A percentile compares a stretch with the other conserved stretches of the same genome.
phyloP scores from a whole-genome alignment of 2,888 invertebrate genomes.

The Orchesellides sinensis region DNA sequence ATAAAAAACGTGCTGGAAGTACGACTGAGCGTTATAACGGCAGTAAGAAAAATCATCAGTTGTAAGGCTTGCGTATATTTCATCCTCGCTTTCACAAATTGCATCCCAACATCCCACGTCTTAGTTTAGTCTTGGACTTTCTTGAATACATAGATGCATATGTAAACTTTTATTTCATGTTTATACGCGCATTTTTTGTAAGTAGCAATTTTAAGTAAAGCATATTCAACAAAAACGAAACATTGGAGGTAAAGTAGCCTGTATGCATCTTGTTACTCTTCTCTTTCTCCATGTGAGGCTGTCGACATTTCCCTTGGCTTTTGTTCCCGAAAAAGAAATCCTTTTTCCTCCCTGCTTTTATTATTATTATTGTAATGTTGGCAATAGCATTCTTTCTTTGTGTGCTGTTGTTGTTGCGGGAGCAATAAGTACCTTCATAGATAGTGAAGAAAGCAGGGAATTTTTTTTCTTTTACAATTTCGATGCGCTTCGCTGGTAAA shows the following conservation, averaged over 20 bases:
- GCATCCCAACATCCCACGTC: constrained; percentile 45
- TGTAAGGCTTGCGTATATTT: constrained; percentile 48
- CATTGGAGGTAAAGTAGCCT: constrained; percentile 47
- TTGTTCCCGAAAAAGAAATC: constrained; percentile 33
- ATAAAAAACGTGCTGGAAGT: background rate
- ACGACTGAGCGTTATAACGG: background rate
- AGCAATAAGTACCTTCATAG: constrained; percentile 46
- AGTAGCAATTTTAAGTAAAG: background rate
- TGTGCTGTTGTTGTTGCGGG: constrained; percentile 41
- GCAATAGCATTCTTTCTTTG: constrained; percentile 37
- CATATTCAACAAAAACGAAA: constrained; percentile 12
- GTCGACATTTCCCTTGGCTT: constrained; percentile 55
- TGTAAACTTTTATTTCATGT: background rate
- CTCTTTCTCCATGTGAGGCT: constrained; percentile 9
- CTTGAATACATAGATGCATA: too few species aligned
- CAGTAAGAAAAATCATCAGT: constrained; percentile 27
- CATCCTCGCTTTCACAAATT: constrained; percentile 66
- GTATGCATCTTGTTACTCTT: constrained; percentile 49
- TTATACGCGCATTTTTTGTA: constrained; percentile 17
- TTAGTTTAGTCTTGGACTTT: too few species aligned
- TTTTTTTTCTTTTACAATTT: constrained; percentile 36
- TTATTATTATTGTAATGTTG: constrained; percentile 38
- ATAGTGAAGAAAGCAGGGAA: constrained; percentile 16
- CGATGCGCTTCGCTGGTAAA: constrained; percentile 45
- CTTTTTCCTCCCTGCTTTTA: constrained; percentile 31